Evolutionary conservation across 2,888 invertebrate genomes (phyloP), one percentile per base, ranked within the genome.

Genomic region (Euzetes globulus): DNA sequence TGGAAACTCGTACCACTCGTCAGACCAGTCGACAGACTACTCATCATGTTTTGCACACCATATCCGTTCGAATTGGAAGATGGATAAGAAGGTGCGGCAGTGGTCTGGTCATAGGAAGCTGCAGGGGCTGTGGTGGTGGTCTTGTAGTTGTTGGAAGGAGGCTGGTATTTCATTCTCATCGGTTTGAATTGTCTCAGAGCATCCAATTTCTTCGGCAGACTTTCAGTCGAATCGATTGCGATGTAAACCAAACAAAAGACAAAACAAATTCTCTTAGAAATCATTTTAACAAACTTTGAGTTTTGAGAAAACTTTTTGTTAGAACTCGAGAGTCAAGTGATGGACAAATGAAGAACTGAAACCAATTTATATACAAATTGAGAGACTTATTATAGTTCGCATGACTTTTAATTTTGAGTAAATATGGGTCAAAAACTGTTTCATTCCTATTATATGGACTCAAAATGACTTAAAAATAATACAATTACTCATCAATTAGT

Each of bases 401-500:
- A 63, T 63, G 63, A 63, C 37, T 37, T 37, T 63, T 33, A 13
- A 5, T 60, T 60, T 29, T 29, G 5, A 15, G n/a, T 11, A 47
- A 52, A 29, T 60, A 4, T 60, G 60, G 25, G 29, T 29, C 27
- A 60, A 63, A 33, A 33, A 22, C 13, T 17, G 11, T 25, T 22
- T 22, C 2, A 55, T 13, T 6, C 19, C 2, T 25, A 22, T 22
- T 25, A 1, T 52, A n/a, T 52, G 6, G 9, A 52, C 7, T n/a
- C 52, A 15, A 55, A 55, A 55, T 52, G 9, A 52, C 17, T 4
- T n/a, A 2, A 29, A 58, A 55, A 11, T 22, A 55, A 55, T 11
- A 19, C 1, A 33, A 63, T 63, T 63, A 33, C 33, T 63, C 63
- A 63, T 63, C 63, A 63, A 63, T 63, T 63, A n/a, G 33, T 63